Evolutionary conservation across 92 coral and sea anemone genomes (phyloP), one percentile per base, ranked within the genome.

Genomic region (Epizoanthus illoricatus): DNA sequence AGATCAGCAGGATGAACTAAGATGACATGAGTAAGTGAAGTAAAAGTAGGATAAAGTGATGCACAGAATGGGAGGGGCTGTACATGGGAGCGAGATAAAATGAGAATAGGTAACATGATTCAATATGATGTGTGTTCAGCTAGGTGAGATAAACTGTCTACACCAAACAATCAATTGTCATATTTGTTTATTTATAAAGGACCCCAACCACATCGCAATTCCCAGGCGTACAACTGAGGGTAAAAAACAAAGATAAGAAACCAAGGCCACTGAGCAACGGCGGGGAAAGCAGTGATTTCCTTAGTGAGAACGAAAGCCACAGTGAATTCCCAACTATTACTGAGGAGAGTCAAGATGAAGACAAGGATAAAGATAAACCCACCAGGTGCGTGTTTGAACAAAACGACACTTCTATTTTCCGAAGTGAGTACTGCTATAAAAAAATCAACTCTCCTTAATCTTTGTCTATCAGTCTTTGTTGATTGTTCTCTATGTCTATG

Each of bases 191-290:
- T 19, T 20, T 81, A 12, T n/a, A 69, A 70, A 81, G 76, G 66
- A 19, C 76, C 4, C 39, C 76, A 5, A 20, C 57, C 28, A 16
- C 75, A 13, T 49, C 85, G 7, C 85, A 65, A 1, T 43, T 7
- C 39, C 18, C 64, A 4, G 42, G 18, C 20, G 82, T 21, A n/a
- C 61, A 63, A 13, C 2, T 33, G 55, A 76, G 84, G 49, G 65
- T 61, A 16, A 84, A 8, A 42, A 78, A 75, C 57, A 85, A 76
- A 7, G 95, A 89, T 21, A 62, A 49, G 57, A 90, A 86, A 63
- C 87, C 87, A 17, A 84, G 92, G 47, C 92, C 92, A 61, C 85
- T 72, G 43, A 88, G 97, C 78, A 81, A 88, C 2, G 94, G 88
- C 23, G 82, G 82, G 33, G 82, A 78, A 63, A 93, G 90, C 65